These are phyloP conservation scores for Crotalus helleri DNA, from an alignment of 2,113 vertebrate genomes.

Conservation along the genomic window DNA sequence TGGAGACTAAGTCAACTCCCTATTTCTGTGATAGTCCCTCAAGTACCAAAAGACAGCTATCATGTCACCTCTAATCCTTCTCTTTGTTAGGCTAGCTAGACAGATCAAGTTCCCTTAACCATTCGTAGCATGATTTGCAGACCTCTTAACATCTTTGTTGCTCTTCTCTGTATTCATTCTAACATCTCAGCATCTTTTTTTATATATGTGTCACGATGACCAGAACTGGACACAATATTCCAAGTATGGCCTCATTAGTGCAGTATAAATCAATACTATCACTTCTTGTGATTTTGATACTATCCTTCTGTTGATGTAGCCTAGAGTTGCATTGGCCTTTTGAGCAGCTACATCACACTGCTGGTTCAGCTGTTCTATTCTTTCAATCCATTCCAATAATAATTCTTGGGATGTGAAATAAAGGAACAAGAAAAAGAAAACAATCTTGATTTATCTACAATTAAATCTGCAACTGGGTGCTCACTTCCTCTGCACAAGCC, in stretches of 20 bases:
- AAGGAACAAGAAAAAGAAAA: neutral
- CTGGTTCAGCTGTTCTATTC: neutral
- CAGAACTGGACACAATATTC: neutral
- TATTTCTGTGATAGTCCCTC: neutral
- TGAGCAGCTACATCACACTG: neutral
- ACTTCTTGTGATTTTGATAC: neutral
- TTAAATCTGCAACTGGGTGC: neutral
- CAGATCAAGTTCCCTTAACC: neutral
- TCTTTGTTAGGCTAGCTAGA: neutral
- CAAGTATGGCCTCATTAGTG: neutral
- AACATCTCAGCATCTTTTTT: neutral
- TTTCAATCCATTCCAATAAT: neutral
- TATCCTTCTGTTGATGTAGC: neutral
- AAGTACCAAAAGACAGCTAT: neutral
- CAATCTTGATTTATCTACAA: neutral
- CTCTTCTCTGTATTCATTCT: neutral
- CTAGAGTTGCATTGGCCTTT: neutral
- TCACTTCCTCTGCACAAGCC: neutral
- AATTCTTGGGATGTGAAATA: neutral
- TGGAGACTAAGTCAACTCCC: neutral
- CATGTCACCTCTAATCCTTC: neutral
- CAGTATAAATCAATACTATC: neutral
- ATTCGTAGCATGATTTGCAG: neutral
- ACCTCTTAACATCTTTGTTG: neutral
- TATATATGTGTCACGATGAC: neutral